Evolutionary conservation across 2,797 vertebrate species (phyloP).

Genomic region (Perodicticus potto): DNA sequence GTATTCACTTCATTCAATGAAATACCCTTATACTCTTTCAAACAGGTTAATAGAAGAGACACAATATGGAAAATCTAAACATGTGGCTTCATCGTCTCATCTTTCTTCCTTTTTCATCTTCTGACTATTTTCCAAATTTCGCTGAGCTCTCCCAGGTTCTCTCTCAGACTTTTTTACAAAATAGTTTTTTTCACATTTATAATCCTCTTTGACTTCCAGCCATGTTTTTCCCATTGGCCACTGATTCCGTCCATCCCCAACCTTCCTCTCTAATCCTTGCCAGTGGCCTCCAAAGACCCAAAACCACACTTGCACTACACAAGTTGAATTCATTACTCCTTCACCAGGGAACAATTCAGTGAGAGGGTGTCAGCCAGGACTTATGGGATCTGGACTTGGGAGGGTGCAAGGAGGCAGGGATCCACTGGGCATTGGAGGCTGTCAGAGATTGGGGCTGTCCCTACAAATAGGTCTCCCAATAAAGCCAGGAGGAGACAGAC

Average conservation of each 20-base stretch:
- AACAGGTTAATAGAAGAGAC: background rate
- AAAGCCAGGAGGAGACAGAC: no score
- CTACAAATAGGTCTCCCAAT: background rate
- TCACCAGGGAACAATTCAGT: background rate
- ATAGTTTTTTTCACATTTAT: background rate
- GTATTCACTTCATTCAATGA: background rate
- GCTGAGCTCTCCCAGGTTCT: background rate
- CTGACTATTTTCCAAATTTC: background rate
- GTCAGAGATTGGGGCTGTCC: background rate
- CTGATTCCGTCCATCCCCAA: background rate
- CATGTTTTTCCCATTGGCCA: background rate
- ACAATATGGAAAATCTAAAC: background rate
- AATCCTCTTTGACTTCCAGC: background rate
- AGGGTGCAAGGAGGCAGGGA: background rate
- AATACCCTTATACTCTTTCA: background rate
- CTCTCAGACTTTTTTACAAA: background rate
- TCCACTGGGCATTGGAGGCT: background rate
- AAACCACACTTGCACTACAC: no score
- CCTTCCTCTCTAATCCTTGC: background rate
- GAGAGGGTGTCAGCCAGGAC: background rate
- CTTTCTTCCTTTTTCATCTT: background rate
- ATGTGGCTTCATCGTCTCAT: background rate
- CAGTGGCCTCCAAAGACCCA: background rate
- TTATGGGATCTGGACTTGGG: background rate
- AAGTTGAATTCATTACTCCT: background rate